Evolutionary conservation across 1,140 invertebrate genomes (phyloP), one percentile per base, ranked within the genome.

Genomic region (Tetranychus urticae): DNA sequence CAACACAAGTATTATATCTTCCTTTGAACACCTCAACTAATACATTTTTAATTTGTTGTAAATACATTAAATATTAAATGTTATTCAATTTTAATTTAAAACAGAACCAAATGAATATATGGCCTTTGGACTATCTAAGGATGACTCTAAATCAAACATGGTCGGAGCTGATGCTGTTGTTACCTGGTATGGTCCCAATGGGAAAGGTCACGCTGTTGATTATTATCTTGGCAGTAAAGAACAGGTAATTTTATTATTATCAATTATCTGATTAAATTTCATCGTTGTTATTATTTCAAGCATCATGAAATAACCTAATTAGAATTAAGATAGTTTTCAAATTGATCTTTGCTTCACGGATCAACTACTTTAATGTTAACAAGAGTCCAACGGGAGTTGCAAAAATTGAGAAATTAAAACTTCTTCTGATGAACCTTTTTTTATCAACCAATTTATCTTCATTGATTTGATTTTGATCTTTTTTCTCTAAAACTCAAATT

Each of bases 111-210:
- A 83, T 66, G 85, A 87, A 64, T 92, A 89, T 70, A 82, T 90
- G 78, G 81, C 85, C 23, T 90, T 89, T 71, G 88, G 88, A 42
- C 70, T 89, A 23, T 88, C 86, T 45, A 86, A 86, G 35, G 81
- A 81, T 3, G 70, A 75, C 5, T 74, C 75, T 4, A 75, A 76
- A 57, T 81, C 82, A 65, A 77, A 81, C 73, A 92, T 92, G 88
- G 73, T 87, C 66, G 86, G 86, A 36, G 79, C 84, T 2, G 88
- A 93, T 76, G 82, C 86, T 33, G 80, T 84, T 3, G 75, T 92
- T 33, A 81, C 81, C 1, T 83, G 82, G 66, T 81, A 84, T 68
- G 81, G 86, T 70, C 80, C 79, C 66, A 83, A 86, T 2, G 91
- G 91, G 69, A 23, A 31, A 34, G 64, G 58, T 14, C 52, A 64